These are phyloP conservation scores for Drosophila prostipennis DNA, from an alignment of 2,888 invertebrate genomes.

Conservation along the genomic window DNA sequence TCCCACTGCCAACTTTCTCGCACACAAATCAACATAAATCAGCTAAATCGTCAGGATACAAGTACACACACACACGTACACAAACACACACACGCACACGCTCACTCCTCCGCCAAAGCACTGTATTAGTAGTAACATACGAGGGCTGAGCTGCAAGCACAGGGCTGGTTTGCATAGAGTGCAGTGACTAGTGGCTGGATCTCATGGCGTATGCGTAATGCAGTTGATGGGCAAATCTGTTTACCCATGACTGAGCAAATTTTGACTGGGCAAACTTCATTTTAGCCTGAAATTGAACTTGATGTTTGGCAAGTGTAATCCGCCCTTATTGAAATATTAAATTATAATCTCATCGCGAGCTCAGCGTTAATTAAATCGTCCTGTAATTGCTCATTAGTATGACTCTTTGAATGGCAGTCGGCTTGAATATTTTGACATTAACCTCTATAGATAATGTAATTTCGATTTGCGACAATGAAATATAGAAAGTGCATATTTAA, in stretches of 20 bases:
- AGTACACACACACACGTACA: conserved; percentile 48
- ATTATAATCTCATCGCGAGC: conserved; percentile 21
- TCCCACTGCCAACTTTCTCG: conserved; percentile 55
- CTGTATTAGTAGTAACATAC: conserved; percentile 53
- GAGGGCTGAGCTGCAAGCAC: conserved; percentile 52
- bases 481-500: background rate
- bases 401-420: background rate
- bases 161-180: conserved; percentile 41
- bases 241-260: conserved; percentile 46
- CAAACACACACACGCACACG: conserved; percentile 21
- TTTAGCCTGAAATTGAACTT: conserved; percentile 45
- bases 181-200: conserved; percentile 40
- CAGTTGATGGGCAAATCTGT: conserved; percentile 47
- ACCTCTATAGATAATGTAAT: too few relatives aligned
- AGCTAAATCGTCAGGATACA: conserved; percentile 74
- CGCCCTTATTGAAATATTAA: conserved; percentile 36
- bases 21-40: conserved; percentile 78
- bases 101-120: conserved; percentile 29
- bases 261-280: conserved; percentile 48
- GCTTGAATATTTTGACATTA: too few relatives aligned
- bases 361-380: conserved; percentile 33
- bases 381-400: conserved; percentile 18
- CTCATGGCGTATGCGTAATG: conserved; percentile 61
- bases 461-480: background rate
- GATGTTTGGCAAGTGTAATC: conserved; percentile 42